Conservation (phyloP, 2,888 invertebrate genomes). For the Athalia rosae region DNA sequence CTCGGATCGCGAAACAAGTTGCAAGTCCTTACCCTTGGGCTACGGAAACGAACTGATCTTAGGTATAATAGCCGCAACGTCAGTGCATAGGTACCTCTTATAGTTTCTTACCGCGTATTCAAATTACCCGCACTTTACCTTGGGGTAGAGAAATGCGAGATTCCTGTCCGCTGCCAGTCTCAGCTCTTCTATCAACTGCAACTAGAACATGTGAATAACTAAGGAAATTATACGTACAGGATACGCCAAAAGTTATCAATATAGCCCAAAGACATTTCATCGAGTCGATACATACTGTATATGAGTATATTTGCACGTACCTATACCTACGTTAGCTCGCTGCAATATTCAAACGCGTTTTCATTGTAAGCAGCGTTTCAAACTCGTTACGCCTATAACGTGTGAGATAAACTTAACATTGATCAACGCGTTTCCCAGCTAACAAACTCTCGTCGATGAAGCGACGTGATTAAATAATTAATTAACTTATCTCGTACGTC, state of each 20-base stretch:
- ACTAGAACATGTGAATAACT: neutral
- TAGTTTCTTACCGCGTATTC: slow-evolving; percentile 20
- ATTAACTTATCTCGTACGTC: slow-evolving; percentile 32
- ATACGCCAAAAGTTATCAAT: too few species aligned
- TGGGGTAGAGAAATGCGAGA: slow-evolving; percentile 24
- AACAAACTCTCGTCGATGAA: slow-evolving; percentile 29
- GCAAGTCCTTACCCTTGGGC: neutral
- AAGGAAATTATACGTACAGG: too few species aligned
- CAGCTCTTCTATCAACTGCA: neutral
- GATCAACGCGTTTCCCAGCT: slow-evolving; percentile 21
- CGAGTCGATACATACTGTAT: too few species aligned
- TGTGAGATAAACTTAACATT: neutral
- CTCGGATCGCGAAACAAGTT: slow-evolving; percentile 1
- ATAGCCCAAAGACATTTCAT: too few species aligned
- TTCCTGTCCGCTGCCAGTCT: slow-evolving; percentile 4
- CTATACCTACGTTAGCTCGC: too few species aligned
- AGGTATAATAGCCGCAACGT: neutral
- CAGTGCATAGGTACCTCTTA: too few species aligned
- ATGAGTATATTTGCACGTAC: too few species aligned
- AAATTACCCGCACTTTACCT: slow-evolving; percentile 39
- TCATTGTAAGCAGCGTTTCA: slow-evolving; percentile 1
- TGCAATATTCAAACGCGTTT: too few species aligned
- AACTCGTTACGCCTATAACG: slow-evolving; percentile 5
- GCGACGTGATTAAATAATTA: slow-evolving; percentile 40
- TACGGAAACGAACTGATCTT: slow-evolving; percentile 28